Percentiles rank a stretch among this genome's conserved stretches.
phyloP scores from a whole-genome alignment of 2,797 vertebrate species.

The Hydrophis major region DNA sequence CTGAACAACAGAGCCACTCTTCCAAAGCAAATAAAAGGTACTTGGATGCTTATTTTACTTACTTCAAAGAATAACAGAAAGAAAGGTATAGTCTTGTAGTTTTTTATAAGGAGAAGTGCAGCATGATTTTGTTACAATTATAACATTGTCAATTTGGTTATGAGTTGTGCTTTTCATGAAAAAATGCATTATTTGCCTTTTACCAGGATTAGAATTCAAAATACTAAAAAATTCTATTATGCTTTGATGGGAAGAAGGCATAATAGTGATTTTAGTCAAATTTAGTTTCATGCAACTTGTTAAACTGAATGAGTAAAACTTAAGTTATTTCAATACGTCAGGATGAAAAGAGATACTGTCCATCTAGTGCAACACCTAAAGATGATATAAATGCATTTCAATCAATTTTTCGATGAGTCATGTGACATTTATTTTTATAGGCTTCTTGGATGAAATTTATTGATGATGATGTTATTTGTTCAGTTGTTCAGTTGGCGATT shows the following conservation, averaged over 20 bases:
- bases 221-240: background rate
- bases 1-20: slow-evolving; percentile 48
- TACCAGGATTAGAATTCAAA: background rate
- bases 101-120: slow-evolving; percentile 25
- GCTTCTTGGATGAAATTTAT: background rate
- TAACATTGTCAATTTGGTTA: slow-evolving; percentile 20
- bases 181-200: background rate
- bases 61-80: slow-evolving; percentile 28
- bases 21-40: slow-evolving; percentile 57
- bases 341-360: background rate
- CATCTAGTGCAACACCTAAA: background rate
- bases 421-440: background rate
- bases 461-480: background rate
- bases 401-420: background rate
- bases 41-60: slow-evolving; percentile 9
- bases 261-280: background rate
- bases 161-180: background rate
- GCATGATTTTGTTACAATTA: slow-evolving; percentile 18
- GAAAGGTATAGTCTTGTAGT: slow-evolving; percentile 37
- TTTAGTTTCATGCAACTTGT: background rate
- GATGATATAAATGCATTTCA: background rate
- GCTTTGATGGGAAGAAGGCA: slow-evolving; percentile 3
- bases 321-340: background rate
- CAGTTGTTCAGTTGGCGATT: background rate
- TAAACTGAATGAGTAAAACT: background rate